Conservation (phyloP, 2,113 vertebrate species). For the Entelurus aequoreus region DNA sequence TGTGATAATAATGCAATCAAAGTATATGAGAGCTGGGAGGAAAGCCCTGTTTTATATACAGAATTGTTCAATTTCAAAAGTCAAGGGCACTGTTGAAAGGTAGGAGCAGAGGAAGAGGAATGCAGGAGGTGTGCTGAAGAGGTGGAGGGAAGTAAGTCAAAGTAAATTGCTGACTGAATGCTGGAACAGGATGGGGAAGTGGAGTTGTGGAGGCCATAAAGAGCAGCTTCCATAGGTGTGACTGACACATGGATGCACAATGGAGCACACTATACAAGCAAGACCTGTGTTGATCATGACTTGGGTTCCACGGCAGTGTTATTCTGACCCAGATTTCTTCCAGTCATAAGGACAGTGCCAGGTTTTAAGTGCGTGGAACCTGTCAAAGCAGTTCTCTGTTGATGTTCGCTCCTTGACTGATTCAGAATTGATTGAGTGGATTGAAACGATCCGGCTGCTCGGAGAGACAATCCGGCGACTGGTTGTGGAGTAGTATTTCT, state of each 20-base stretch:
- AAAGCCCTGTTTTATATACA: slow-evolving; percentile 13
- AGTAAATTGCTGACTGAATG: slow-evolving; percentile 58
- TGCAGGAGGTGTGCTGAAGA: slow-evolving; percentile 29
- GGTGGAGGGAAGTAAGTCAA: slow-evolving; percentile 42
- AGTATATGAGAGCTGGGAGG: slow-evolving; percentile 8
- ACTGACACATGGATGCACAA: slow-evolving; percentile 38
- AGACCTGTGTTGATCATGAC: slow-evolving; percentile 10
- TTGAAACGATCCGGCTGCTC: slow-evolving; percentile 6
- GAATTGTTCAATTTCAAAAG: background rate
- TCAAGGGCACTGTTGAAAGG: slow-evolving; percentile 25
- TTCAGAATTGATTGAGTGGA: background rate
- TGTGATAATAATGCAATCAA: background rate
- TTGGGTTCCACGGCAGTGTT: slow-evolving; percentile 26
- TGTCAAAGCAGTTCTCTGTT: background rate
- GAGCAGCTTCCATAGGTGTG: slow-evolving; percentile 61
- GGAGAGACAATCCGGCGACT: background rate
- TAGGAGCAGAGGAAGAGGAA: slow-evolving; percentile 32
- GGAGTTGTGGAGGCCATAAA: slow-evolving; percentile 49
- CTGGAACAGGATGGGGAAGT: slow-evolving; percentile 70
- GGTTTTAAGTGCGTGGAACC: slow-evolving; percentile 11
- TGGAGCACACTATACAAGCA: slow-evolving; percentile 26
- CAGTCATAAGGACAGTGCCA: slow-evolving; percentile 38
- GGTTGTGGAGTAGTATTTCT: slow-evolving; percentile 15
- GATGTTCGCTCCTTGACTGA: slow-evolving; percentile 12
- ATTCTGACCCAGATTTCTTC: slow-evolving; percentile 21